Percentiles rank a stretch among this genome's conserved stretches.
These are phyloP conservation scores for Callocephalon fimbriatum DNA, from an alignment of 2,113 vertebrate genomes.

Conservation along the genomic window DNA sequence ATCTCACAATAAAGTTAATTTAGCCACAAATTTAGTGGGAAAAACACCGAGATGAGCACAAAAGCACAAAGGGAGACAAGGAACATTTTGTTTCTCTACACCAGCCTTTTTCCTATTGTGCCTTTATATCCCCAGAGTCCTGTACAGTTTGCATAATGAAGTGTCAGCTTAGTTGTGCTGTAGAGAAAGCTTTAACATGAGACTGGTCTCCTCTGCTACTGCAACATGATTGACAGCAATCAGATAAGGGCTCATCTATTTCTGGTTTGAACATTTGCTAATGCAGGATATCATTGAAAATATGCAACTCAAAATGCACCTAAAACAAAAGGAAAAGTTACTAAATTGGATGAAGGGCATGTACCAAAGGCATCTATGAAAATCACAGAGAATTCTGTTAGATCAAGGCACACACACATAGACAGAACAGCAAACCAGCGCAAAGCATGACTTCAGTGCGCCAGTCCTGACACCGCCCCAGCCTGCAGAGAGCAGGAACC, in stretches of 20 bases:
- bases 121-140: not conserved
- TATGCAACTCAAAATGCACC: fast-evolving
- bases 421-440: not conserved
- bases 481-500: not conserved
- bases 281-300: not conserved
- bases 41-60: not conserved
- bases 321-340: not conserved
- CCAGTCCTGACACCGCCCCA: not conserved
- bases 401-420: fast-evolving
- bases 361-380: fast-evolving
- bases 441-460: not conserved
- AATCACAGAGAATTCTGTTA: not conserved
- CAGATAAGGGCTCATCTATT: not conserved
- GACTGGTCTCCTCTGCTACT: not conserved
- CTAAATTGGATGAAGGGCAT: fast-evolving
- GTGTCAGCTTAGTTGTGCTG: fast-evolving
- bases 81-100: not conserved
- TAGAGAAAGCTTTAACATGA: fast-evolving
- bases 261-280: not conserved
- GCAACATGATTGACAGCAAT: not conserved
- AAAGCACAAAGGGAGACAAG: not conserved
- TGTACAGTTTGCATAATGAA: not conserved
- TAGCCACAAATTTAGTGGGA: not conserved
- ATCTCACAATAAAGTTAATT: not conserved
- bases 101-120: not conserved